Conservation (phyloP, 1,140 invertebrate genomes). For the Epicauta chinensis region DNA sequence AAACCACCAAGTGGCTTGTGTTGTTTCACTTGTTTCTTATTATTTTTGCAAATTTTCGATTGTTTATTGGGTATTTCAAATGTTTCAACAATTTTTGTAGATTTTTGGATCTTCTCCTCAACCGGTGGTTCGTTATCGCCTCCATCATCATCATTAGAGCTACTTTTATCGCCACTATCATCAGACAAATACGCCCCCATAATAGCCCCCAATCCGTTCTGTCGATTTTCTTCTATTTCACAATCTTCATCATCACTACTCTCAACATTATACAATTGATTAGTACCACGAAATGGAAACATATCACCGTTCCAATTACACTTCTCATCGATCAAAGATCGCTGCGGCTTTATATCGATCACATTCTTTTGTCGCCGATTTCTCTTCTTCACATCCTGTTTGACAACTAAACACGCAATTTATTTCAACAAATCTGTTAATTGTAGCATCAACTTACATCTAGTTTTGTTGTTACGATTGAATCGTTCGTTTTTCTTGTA, state of each 20-base stretch:
- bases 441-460: conserved; percentile 19
- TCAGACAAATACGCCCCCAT: conserved; percentile 50
- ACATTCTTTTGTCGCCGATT: background rate
- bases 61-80: conserved; percentile 14
- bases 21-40: background rate
- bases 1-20: conserved; percentile 21
- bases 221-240: conserved; percentile 35
- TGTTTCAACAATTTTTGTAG: no score
- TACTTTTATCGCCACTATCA: no score
- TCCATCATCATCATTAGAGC: conserved; percentile 22
- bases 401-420: conserved; percentile 1
- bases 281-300: conserved; percentile 41
- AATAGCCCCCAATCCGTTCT: conserved; percentile 46
- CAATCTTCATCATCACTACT: conserved; percentile 23
- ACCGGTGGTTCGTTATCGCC: conserved; percentile 40
- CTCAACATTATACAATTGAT: conserved; percentile 31
- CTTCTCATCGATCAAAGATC: conserved; percentile 36
- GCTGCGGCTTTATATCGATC: conserved; percentile 12
- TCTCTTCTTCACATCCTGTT: background rate
- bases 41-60: background rate
- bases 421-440: conserved; percentile 1
- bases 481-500: conserved; percentile 38
- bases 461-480: conserved; percentile 38
- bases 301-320: conserved; percentile 40
- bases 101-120: conserved; percentile 42